Base-by-base conservation (phyloP, 2,113 vertebrate species). In the Pleuronectes platessa region DNA sequence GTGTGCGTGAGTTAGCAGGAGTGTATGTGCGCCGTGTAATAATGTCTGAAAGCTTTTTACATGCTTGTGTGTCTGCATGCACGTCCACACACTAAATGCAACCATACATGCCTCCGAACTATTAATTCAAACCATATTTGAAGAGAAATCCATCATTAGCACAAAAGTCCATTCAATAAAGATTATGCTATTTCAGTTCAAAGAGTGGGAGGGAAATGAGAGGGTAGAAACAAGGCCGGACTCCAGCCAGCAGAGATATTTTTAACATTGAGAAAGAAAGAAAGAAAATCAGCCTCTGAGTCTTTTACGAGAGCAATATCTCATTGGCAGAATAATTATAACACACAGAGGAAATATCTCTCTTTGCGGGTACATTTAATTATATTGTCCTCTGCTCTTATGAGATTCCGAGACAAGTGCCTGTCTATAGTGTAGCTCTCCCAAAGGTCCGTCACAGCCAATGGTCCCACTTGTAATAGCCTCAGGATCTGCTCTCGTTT, bases 381-480 rank as follows among this genome's bases (percentile, higher is more conserved):
- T 73, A 68, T 14, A 67, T 40, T 79, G 55, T 78, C 56, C 58
- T 35, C 26, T 56, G 18, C 40, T 81, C 42, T 51, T 74, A 82
- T 72, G 66, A 83, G 71, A 74, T 66, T 82, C 71, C 64, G 26
- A 61, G 60, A 84, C 71, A 76, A 81, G 68, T 23, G 71, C 69
- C 71, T 86, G 68, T 58, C 63, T 83, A 70, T 37, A 23, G 71
- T 84, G 79, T 59, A 76, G 75, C 77, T 61, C 61, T 88, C 85
- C 82, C 84, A 27, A 20, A 37, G 77, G 86, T 66, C 79, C 61
- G 66, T 89, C 74, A 78, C 83, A 84, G 85, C 85, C 76, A 88
- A 79, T 88, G 84, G 88, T 86, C 80, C 75, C 76, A 80, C 83
- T 81, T 88, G 88, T 90, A 89, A 92, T 79, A 78, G 86, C 82